These are phyloP conservation scores for Tolmerus cingulatus DNA, from an alignment of 2,888 invertebrate genomes.

Conservation along the genomic window DNA sequence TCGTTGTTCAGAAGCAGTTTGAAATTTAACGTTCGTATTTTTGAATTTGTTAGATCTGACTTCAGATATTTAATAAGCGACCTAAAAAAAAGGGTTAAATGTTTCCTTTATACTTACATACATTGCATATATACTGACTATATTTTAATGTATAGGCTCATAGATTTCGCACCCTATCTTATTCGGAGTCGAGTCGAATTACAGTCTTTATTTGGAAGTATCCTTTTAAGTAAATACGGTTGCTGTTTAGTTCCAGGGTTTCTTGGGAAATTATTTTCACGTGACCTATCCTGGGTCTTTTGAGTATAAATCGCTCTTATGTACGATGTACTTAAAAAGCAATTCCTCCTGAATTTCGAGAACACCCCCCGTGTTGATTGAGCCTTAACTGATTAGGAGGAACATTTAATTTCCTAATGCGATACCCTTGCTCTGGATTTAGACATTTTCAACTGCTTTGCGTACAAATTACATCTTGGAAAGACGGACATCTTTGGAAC, in stretches of 20 bases:
- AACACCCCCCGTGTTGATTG: not conserved
- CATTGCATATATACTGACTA: not conserved
- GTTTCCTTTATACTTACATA: too few species aligned
- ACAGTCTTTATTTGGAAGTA: not conserved
- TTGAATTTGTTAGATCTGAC: not conserved
- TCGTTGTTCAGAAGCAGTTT: too few species aligned
- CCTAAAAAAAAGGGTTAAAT: too few species aligned
- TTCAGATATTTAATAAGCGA: not conserved
- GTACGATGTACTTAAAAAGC: not conserved
- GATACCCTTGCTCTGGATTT: not conserved
- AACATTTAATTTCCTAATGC: slow-evolving; percentile 18
- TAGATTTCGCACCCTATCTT: not conserved
- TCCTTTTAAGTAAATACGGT: not conserved
- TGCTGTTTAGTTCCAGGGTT: not conserved
- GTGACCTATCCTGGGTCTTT: not conserved
- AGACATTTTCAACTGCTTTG: not conserved
- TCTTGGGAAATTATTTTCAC: not conserved
- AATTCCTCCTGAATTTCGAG: not conserved
- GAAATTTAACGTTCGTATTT: not conserved
- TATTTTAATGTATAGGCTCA: not conserved
- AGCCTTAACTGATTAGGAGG: not conserved
- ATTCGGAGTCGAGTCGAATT: not conserved
- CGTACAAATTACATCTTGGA: not conserved
- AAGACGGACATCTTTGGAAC: not conserved
- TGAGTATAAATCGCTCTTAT: not conserved